These are phyloP conservation scores for Biston betularia DNA, from an alignment of 2,888 invertebrate genomes.

Conservation along the genomic window DNA sequence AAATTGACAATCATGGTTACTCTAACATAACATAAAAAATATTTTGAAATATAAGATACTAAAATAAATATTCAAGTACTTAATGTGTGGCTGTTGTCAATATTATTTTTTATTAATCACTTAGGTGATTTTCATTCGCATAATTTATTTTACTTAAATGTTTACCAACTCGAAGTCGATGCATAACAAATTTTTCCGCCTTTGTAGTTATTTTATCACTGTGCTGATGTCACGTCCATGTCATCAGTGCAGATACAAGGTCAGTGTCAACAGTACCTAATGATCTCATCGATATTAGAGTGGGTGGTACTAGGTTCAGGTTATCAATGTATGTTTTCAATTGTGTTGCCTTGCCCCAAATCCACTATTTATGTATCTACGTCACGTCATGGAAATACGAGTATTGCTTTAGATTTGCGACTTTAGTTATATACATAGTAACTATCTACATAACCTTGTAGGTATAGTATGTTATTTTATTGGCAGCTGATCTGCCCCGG, in stretches of 20 bases:
- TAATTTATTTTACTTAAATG: constrained; percentile 21
- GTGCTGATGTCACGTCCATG: constrained; percentile 75
- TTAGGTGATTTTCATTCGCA: neutral
- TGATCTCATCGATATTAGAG: constrained; percentile 78
- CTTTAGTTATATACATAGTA: constrained; percentile 9
- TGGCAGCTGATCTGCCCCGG: neutral
- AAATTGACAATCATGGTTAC: neutral
- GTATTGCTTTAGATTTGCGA: constrained; percentile 16
- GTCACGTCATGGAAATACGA: constrained; percentile 40
- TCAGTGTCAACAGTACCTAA: constrained; percentile 70
- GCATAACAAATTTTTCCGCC: constrained; percentile 56
- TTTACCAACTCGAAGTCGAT: constrained; percentile 31
- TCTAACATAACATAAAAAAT: neutral
- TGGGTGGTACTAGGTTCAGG: constrained; percentile 51
- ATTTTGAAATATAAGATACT: neutral
- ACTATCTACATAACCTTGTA: neutral
- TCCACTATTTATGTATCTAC: constrained; percentile 24
- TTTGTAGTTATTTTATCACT: constrained; percentile 63
- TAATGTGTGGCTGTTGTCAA: neutral
- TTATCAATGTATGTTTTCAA: constrained; percentile 64
- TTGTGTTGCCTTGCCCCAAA: constrained; percentile 47
- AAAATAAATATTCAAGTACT: too few species aligned
- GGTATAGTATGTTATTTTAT: constrained; percentile 3
- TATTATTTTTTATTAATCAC: neutral
- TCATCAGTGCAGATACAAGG: constrained; percentile 73